phyloP scores from a whole-genome alignment of 2,113 vertebrate species.

The Cichladusa arquata region DNA sequence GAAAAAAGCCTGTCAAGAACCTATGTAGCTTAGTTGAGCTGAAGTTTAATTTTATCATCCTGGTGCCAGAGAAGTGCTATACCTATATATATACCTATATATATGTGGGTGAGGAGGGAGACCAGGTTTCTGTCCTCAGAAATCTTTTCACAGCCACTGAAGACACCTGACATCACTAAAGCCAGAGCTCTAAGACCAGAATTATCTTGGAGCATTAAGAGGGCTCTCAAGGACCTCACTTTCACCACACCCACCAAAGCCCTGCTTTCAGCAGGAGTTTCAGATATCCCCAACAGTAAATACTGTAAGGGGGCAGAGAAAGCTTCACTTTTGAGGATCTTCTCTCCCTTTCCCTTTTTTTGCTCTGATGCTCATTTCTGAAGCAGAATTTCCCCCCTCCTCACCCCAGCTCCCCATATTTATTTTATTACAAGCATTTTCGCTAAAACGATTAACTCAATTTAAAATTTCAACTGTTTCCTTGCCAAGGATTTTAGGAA shows the following conservation, averaged over 20 bases:
- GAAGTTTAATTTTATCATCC: background rate
- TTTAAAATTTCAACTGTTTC: slow-evolving; percentile 68
- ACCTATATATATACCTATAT: too few species aligned
- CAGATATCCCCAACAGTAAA: background rate
- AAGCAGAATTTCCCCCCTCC: background rate
- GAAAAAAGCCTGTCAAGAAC: background rate
- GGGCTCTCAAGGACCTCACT: background rate
- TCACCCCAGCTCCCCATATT: slow-evolving; percentile 40
- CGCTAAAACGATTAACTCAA: slow-evolving; percentile 65
- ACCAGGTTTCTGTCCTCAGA: background rate
- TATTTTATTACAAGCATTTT: slow-evolving; percentile 68
- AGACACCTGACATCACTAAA: background rate
- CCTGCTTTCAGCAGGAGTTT: background rate
- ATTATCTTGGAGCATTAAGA: background rate
- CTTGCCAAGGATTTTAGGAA: slow-evolving; percentile 69
- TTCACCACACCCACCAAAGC: background rate
- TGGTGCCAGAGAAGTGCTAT: background rate
- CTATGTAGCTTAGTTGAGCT: background rate
- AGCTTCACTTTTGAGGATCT: background rate
- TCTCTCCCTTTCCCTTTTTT: background rate
- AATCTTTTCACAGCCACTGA: background rate
- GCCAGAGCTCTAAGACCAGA: background rate
- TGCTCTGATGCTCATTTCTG: background rate
- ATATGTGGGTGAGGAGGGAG: too few species aligned
- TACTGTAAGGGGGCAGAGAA: background rate